Percentiles rank a stretch among this genome's conserved stretches.
phyloP scores from a whole-genome alignment of 2,113 vertebrate species.

The Sebastes fasciatus region DNA sequence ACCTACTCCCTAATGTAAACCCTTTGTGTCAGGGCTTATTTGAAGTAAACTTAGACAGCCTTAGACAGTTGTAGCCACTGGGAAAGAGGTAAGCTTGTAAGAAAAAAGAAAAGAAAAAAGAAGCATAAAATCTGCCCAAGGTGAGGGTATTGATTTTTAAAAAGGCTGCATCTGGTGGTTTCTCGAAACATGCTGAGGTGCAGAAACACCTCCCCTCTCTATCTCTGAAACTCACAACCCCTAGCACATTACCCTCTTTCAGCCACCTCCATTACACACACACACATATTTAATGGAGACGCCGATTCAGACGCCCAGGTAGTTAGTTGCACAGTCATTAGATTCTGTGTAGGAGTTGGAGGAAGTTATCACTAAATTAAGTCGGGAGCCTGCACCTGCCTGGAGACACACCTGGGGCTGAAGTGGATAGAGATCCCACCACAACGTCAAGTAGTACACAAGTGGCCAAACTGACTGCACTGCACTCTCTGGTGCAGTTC shows the following conservation, averaged over 20 bases:
- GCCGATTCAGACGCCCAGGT: slow-evolving; percentile 13
- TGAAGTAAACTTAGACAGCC: slow-evolving; percentile 31
- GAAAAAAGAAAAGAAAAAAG: slow-evolving; percentile 20
- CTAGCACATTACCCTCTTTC: slow-evolving; percentile 12
- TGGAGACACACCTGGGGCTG: slow-evolving; percentile 39
- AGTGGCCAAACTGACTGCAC: slow-evolving; percentile 7
- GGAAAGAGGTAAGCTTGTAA: slow-evolving; percentile 25
- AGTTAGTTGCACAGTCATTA: slow-evolving; percentile 24
- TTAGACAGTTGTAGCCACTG: slow-evolving; percentile 35
- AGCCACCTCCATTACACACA: neutral
- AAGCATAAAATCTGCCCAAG: slow-evolving; percentile 62
- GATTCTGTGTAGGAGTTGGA: slow-evolving; percentile 14
- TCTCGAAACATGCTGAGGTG: slow-evolving; percentile 64
- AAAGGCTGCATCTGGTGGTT: slow-evolving; percentile 63
- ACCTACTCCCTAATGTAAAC: slow-evolving; percentile 20
- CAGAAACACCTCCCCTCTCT: slow-evolving; percentile 40
- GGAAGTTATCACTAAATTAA: slow-evolving; percentile 38
- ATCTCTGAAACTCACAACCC: slow-evolving; percentile 36
- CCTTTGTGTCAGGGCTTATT: slow-evolving; percentile 41
- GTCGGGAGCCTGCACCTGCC: slow-evolving; percentile 24
- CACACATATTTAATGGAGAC: neutral
- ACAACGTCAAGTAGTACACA: slow-evolving; percentile 1
- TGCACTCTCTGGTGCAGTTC: neutral
- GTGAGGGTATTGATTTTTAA: slow-evolving; percentile 73
- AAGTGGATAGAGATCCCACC: slow-evolving; percentile 11